Base-by-base conservation (phyloP, 1,140 invertebrate species). In the Magallana ariakensis region DNA sequence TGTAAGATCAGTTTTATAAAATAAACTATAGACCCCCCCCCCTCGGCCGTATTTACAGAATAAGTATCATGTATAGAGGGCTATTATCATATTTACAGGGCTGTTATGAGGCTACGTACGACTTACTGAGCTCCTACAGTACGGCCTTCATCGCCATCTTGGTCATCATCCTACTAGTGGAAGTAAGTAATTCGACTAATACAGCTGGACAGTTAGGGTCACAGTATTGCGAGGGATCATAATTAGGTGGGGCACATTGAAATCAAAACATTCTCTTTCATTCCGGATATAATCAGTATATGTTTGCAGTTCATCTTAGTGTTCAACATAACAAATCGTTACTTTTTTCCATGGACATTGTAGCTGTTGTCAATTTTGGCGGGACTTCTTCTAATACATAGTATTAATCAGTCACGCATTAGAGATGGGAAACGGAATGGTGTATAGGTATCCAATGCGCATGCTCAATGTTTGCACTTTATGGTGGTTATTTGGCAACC, bases 51-150 rank as follows among this genome's bases (percentile, higher is more conserved):
- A 3, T 46, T 46, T 46, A 4, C 33, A 46, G 33, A 5, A 46
- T 46, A 4, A 46, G 33, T 46, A 46, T 46, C 33, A 46, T 46
- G 33, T 46, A 46, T 46, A 2, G n/a, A 46, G 2, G 33, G 33
- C 33, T 1, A 46, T 46, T 9, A 60, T n/a, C 26, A 80, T 54
- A 66, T 55, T 16, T 87, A 11, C 62, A 87, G 86, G 86, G 86
- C 7, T 87, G 86, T 75, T 87, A 87, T 66, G 81, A 87, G n/a
- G 86, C 86, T 16, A 62, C 62, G 1, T 84, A 87, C 15, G 58
- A 82, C 19, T 83, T 70, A 62, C 60, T 87, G n/a, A 56, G 33
- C 53, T n/a, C 81, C 8, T 87, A 87, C 82, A 83, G 81, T 7
- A 83, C 60, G 33, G 62, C 19, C 19, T 87, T 87, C 22, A 87